phyloP scores from a whole-genome alignment of 2,113 vertebrate species.

The Elaphurus davidianus region DNA sequence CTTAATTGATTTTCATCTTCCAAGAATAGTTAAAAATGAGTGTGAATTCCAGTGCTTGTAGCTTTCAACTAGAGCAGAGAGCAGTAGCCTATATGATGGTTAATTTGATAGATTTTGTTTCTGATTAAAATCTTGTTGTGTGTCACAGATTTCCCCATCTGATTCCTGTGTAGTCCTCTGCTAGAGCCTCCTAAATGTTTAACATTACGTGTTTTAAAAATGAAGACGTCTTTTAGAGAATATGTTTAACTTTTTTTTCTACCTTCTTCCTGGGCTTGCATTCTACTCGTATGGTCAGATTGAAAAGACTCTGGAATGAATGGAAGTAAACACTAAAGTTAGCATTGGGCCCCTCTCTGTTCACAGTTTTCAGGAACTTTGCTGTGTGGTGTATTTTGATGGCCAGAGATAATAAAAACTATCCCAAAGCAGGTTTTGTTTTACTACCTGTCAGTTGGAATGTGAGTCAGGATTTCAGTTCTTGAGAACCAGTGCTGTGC shows the following conservation, averaged over 20 bases:
- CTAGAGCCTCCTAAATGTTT: neutral
- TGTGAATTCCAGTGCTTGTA: constrained; percentile 39
- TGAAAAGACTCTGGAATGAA: constrained; percentile 17
- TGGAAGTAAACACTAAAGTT: neutral
- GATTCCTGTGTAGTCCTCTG: neutral
- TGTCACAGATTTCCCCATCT: neutral
- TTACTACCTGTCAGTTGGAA: neutral
- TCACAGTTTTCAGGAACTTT: constrained; percentile 16
- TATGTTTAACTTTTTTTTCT: neutral
- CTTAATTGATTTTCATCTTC: constrained; percentile 47
- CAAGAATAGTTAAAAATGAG: constrained; percentile 11
- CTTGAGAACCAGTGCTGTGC: neutral
- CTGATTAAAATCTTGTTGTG: neutral
- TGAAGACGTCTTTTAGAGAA: constrained; percentile 35
- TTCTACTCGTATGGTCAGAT: neutral
- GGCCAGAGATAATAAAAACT: neutral
- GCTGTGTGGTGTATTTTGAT: constrained; percentile 42
- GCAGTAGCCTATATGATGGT: neutral
- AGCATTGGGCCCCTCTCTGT: neutral
- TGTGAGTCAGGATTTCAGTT: constrained; percentile 1
- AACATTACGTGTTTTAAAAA: constrained; percentile 21
- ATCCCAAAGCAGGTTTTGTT: constrained; percentile 17
- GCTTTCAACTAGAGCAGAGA: neutral
- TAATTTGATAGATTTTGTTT: constrained; percentile 47
- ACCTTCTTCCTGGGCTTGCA: neutral